Base-by-base conservation (phyloP, 2,888 invertebrate genomes). In the Caenorhabditis japonica region DNA sequence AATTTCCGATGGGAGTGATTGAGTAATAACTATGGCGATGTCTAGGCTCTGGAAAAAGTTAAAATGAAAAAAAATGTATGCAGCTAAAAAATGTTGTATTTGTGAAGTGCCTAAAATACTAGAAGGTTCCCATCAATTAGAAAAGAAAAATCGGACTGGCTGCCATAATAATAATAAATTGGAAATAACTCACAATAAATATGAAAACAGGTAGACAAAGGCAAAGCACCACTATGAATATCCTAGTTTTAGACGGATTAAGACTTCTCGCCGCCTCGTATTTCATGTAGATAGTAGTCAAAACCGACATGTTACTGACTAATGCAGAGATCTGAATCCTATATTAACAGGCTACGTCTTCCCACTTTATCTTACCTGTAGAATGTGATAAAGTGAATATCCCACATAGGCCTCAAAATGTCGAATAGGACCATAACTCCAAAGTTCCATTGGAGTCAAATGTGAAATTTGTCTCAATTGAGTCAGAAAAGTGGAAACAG, bases 281-380 rank as follows among this genome's bases (percentile, higher is more conserved):
- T 38, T 58, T 58, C 46, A 58, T 46, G 17, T 46, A 58, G 5
- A 46, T 58, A 15, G 46, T 58, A 5, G 46, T 23, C 8, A 58
- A 58, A 8, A 43, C 46, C 1, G 58, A 43, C 13, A 46, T n/a
- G 17, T 36, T 27, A 8, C 58, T 58, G 1, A 47, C 12, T 38
- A 58, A 27, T 2, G 58, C 46, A 58, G 36, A 36, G 1, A 36
- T 46, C 58, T 58, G 36, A 10, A 58, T 17, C 27, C 13, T 13
- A 21, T 3, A 19, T 56, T 33, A 10, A 4, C 1, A 17, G 17
- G 7, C 19, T 41, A 27, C 12, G 12, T 55, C 17, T 19, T 41
- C 10, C 17, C 30, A 30, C 1, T 2, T 3, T 44, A 23, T 10
- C 23, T 19, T 47, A 58, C 58, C 23, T 58, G 58, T 12, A 58